Evolutionary conservation across 2,797 vertebrate species (phyloP).

Genomic region (Huso huso): DNA sequence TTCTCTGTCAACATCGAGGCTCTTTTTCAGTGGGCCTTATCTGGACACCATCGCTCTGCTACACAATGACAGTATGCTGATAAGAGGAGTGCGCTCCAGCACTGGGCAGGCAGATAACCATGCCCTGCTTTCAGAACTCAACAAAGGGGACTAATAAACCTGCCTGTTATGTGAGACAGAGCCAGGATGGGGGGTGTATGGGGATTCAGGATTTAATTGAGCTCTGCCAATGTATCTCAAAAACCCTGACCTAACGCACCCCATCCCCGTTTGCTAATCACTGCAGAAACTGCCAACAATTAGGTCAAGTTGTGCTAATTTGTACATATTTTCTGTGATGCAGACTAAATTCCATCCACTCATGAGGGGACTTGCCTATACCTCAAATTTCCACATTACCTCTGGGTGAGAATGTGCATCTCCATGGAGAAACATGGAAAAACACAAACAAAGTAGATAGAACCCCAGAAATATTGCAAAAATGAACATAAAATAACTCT

Average conservation of each 20-base stretch:
- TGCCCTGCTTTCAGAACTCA: constrained; percentile 50
- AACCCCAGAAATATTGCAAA: too few relatives aligned
- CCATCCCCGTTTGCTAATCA: too few relatives aligned
- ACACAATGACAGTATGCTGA: constrained; percentile 57
- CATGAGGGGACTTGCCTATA: too few relatives aligned
- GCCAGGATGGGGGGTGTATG: constrained; percentile 46
- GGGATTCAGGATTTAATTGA: constrained; percentile 41
- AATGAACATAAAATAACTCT: too few relatives aligned
- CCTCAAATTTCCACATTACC: too few relatives aligned
- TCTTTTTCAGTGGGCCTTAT: constrained; percentile 47
- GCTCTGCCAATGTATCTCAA: neutral
- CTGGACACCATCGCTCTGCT: constrained; percentile 63
- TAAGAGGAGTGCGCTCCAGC: constrained; percentile 59
- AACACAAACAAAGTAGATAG: too few relatives aligned
- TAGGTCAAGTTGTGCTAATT: too few relatives aligned
- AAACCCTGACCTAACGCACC: neutral
- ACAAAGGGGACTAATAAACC: constrained; percentile 69
- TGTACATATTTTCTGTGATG: too few relatives aligned
- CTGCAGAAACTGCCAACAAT: too few relatives aligned
- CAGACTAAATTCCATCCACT: too few relatives aligned
- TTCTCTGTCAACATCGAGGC: constrained; percentile 56
- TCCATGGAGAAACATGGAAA: too few relatives aligned
- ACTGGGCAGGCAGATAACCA: constrained; percentile 59
- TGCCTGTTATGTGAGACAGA: constrained; percentile 52
- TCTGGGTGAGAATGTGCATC: too few relatives aligned